These are phyloP conservation scores for Phasianus colchicus DNA, from an alignment of 2,113 vertebrate genomes.

Conservation along the genomic window DNA sequence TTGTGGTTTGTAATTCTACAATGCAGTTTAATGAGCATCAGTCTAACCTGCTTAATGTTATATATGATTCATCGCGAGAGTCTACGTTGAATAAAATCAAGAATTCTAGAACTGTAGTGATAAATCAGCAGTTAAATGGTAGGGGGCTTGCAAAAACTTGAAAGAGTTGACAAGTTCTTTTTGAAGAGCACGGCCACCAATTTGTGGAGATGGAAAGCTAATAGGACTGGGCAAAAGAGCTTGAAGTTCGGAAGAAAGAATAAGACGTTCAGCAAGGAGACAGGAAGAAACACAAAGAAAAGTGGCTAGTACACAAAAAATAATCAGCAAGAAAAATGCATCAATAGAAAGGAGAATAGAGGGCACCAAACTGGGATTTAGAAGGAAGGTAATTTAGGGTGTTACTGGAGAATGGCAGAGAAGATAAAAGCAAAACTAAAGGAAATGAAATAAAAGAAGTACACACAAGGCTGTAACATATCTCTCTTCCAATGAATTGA, in stretches of 20 bases:
- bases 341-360: not conserved
- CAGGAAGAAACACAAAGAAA: not conserved
- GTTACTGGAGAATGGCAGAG: not conserved
- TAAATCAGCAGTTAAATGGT: not conserved
- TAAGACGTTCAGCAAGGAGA: not conserved
- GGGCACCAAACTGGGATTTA: constrained; percentile 6
- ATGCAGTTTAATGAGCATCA: not conserved
- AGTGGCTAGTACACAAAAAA: not conserved
- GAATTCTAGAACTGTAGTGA: not conserved
- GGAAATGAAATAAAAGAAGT: not conserved
- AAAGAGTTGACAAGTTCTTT: not conserved
- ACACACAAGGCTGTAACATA: rapidly evolving
- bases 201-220: not conserved
- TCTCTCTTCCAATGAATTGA: not conserved
- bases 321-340: not conserved
- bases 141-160: not conserved
- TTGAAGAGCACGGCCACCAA: not conserved
- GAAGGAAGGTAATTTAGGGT: constrained; percentile 28
- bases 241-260: constrained; percentile 21
- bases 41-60: not conserved
- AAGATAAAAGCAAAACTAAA: constrained; percentile 1
- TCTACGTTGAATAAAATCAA: not conserved
- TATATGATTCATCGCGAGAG: not conserved
- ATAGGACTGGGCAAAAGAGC: not conserved
- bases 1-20: not conserved